These are phyloP conservation scores for Hydrophis major DNA, from an alignment of 2,797 vertebrate species.

Conservation along the genomic window DNA sequence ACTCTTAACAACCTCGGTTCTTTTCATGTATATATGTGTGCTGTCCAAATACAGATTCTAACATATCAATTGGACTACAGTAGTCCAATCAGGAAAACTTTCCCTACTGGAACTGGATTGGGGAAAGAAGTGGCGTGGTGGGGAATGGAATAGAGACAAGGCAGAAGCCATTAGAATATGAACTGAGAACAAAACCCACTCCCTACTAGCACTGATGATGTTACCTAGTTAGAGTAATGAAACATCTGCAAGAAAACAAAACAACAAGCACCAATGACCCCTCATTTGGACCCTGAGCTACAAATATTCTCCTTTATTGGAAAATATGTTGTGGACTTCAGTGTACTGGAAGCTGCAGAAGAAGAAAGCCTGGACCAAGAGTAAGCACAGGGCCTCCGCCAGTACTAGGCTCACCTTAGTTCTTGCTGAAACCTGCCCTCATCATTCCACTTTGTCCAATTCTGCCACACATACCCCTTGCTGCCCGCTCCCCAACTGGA, in stretches of 20 bases:
- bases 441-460: background rate
- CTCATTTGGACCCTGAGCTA: too few species aligned
- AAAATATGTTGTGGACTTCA: background rate
- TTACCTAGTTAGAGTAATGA: too few species aligned
- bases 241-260: too few species aligned
- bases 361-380: background rate
- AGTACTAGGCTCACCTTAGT: background rate
- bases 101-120: background rate
- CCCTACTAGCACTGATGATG: too few species aligned
- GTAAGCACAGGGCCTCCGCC: background rate
- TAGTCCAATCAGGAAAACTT: background rate
- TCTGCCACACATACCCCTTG: background rate
- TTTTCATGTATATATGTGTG: background rate
- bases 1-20: background rate
- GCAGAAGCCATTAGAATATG: too few species aligned
- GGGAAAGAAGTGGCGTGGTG: too few species aligned
- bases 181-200: too few species aligned
- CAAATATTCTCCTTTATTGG: too few species aligned
- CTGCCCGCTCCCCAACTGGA: background rate
- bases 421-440: background rate
- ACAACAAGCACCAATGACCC: too few species aligned
- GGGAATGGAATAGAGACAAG: background rate
- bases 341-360: background rate
- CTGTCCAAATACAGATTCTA: background rate
- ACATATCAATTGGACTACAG: background rate